These are phyloP conservation scores for Osmerus mordax DNA, from an alignment of 2,113 vertebrate species.

Conservation along the genomic window DNA sequence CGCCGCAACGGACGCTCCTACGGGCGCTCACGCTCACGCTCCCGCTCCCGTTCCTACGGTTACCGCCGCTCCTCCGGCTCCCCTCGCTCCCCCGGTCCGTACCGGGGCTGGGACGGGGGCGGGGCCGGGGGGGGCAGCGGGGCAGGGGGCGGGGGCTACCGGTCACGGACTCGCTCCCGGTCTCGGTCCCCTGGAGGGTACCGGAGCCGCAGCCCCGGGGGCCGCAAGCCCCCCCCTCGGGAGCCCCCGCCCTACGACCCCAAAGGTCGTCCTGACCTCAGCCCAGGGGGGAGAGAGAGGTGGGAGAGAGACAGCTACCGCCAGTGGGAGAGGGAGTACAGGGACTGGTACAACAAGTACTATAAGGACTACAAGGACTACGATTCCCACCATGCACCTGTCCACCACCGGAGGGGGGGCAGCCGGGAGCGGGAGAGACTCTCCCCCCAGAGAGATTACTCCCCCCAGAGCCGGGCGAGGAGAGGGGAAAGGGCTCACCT, in stretches of 20 bases:
- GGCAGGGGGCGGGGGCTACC: slow-evolving; percentile 2
- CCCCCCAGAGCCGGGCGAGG: slow-evolving; percentile 81
- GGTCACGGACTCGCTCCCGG: slow-evolving; percentile 57
- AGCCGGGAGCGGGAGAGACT: slow-evolving; percentile 71
- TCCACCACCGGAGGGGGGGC: slow-evolving; percentile 53
- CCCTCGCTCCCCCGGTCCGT: slow-evolving; percentile 76
- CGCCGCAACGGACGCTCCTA: slow-evolving; percentile 77
- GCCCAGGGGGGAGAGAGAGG: slow-evolving; percentile 72
- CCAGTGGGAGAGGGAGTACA: slow-evolving; percentile 92
- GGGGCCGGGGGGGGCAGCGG: slow-evolving; percentile 54
- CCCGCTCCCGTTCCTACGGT: slow-evolving; percentile 73
- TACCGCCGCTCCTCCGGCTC: slow-evolving; percentile 68
- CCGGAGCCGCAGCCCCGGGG: slow-evolving; percentile 79
- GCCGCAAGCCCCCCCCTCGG: slow-evolving; percentile 78
- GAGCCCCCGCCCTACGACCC: slow-evolving; percentile 83
- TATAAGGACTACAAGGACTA: slow-evolving; percentile 91
- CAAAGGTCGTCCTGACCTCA: slow-evolving; percentile 83
- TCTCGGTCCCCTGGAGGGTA: slow-evolving; percentile 78
- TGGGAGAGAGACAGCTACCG: slow-evolving; percentile 89
- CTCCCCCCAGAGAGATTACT: slow-evolving; percentile 79
- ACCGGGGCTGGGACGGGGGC: slow-evolving; percentile 59
- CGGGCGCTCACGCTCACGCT: slow-evolving; percentile 62
- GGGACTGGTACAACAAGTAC: slow-evolving; percentile 95
- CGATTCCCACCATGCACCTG: slow-evolving; percentile 51
- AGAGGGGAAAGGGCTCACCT: slow-evolving; percentile 75